Base-by-base conservation (phyloP, 1,140 invertebrate species). In the Euura lappo region DNA sequence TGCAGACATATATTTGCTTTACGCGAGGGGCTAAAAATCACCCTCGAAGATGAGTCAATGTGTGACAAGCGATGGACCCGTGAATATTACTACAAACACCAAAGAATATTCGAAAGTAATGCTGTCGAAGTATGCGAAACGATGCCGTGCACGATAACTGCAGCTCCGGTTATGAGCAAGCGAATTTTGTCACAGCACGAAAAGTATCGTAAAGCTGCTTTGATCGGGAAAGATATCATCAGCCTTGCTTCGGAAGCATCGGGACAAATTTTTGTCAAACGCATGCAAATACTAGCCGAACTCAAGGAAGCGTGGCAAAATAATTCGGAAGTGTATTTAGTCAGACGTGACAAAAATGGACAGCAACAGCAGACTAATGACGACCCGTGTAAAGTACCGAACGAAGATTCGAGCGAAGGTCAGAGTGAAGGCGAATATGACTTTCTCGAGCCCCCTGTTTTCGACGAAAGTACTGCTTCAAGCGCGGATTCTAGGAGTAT, bases 61-160 rank as follows among this genome's bases (percentile, higher is more conserved):
- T 75, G 74, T 71, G 46, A 28, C 13, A 28, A 75, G 65, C 70
- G 71, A 42, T 75, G 74, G 68, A 75, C 74, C 42, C 47, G 60
- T 4, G 7, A 45, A 2, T 72, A 72, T 43, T 71, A 65, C 45
- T 72, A 60, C 44, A 65, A 69, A 28, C 13, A 67, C 44, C 74
- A 75, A 46, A 46, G 71, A 45, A 28, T 75, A 42, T 75, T 71
- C 28, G 4, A 60, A 10, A n/a, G 42, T 64, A 69, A 70, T 5
- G 8, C 43, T 10, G 13, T 46, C 10, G 65, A 67, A 13, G 45
- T 67, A 10, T 45, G 47, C 13, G 60, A 6, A 68, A 6, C 45
- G n/a, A 44, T 7, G 45, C 42, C 43, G 6, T 10, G 43, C 2
- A 70, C 47, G n/a, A 10, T 70, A 46, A 46, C 69, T 45, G 45